Evolutionary conservation across 2,113 vertebrate species (phyloP).

Genomic region (Mus spicilegus): DNA sequence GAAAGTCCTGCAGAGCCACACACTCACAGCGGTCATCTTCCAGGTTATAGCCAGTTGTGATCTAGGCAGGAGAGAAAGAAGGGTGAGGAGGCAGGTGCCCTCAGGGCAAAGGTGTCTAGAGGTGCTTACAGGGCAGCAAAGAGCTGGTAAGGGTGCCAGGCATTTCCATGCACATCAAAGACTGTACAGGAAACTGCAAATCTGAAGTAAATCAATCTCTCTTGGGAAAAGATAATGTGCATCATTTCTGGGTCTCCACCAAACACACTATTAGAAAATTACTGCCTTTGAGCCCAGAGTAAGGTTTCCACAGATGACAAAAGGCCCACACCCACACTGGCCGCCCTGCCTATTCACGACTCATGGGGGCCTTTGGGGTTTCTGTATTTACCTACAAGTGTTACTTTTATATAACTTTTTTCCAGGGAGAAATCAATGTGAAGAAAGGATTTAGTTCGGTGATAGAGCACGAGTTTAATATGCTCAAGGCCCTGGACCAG

Average conservation of each 20-base stretch:
- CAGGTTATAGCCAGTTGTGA: conserved; percentile 98
- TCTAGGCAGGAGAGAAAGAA: conserved; percentile 85
- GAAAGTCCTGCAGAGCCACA: conserved; percentile 95
- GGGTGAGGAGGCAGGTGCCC: background rate
- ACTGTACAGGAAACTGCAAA: background rate
- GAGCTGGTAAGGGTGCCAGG: background rate
- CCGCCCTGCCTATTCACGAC: conserved; percentile 65
- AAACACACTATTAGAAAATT: conserved; percentile 42
- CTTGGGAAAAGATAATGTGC: conserved; percentile 12
- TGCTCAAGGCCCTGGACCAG: background rate
- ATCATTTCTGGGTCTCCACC: background rate
- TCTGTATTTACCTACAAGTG: conserved; percentile 73
- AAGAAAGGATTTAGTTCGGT: background rate
- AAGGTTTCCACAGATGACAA: background rate
- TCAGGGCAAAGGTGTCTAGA: background rate
- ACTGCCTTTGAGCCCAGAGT: conserved; percentile 33
- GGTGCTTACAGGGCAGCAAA: background rate
- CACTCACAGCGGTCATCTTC: conserved; percentile 99
- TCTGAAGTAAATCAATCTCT: conserved; percentile 44
- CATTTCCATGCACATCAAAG: background rate
- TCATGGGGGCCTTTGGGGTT: conserved; percentile 66
- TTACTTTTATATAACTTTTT: conserved; percentile 74
- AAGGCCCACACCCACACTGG: conserved; percentile 31
- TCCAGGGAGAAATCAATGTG: conserved; percentile 69
- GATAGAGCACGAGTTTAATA: background rate